Conservation (phyloP, 2,113 vertebrate genomes). For the Syrmaticus mikado region DNA sequence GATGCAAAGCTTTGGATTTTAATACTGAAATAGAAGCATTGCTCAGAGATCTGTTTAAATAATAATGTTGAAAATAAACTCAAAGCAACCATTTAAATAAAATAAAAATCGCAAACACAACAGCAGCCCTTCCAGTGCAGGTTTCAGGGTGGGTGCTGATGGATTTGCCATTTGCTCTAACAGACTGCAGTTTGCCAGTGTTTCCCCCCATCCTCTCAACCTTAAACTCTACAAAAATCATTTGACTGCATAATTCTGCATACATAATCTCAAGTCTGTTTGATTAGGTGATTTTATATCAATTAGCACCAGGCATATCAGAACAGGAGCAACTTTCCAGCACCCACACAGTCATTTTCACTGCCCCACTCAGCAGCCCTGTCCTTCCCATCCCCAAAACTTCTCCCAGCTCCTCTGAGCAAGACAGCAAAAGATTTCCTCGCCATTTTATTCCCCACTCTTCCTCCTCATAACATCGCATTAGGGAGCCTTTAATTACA, state of each 20-base stretch:
- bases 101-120: not conserved
- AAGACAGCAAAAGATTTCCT: not conserved
- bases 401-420: not conserved
- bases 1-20: not conserved
- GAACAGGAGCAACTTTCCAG: not conserved
- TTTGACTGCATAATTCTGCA: not conserved
- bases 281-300: not conserved
- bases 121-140: accelerated
- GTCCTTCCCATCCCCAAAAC: not conserved
- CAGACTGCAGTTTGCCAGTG: not conserved
- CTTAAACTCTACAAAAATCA: not conserved
- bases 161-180: not conserved
- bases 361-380: accelerated
- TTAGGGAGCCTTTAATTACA: not conserved
- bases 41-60: not conserved
- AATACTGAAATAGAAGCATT: not conserved
- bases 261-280: not conserved
- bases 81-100: not conserved
- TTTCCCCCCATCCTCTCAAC: not conserved
- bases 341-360: not conserved
- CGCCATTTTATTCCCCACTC: not conserved
- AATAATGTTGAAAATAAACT: not conserved
- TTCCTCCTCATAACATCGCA: not conserved
- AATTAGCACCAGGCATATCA: not conserved
- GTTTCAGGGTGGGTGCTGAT: not conserved